Evolutionary conservation across 2,888 invertebrate genomes (phyloP).

Genomic region (Lasioglossum leucozonium): DNA sequence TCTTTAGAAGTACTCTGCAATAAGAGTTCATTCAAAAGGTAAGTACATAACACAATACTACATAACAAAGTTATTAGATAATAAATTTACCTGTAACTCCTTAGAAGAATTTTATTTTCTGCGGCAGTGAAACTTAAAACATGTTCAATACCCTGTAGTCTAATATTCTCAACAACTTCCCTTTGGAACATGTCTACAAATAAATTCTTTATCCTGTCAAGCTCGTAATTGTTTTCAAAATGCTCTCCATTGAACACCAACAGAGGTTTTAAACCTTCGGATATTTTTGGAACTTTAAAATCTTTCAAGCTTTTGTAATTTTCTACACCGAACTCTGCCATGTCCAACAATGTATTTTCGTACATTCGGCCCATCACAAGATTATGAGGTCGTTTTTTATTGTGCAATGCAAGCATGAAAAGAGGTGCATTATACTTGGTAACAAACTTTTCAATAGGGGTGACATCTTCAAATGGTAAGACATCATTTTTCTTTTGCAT

Average conservation of each 20-base stretch:
- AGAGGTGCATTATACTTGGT: constrained; percentile 95
- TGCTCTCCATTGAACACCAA: constrained; percentile 95
- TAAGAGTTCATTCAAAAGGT: constrained; percentile 25
- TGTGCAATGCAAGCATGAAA: constrained; percentile 96
- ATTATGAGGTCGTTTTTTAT: constrained; percentile 98
- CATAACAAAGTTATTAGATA: background rate
- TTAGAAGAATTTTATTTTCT: constrained; percentile 91
- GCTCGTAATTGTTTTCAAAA: constrained; percentile 93
- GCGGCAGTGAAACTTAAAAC: constrained; percentile 95
- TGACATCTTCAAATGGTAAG: constrained; percentile 96
- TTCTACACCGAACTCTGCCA: constrained; percentile 97
- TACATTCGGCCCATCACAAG: constrained; percentile 95
- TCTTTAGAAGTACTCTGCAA: constrained; percentile 93
- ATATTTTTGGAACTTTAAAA: constrained; percentile 91
- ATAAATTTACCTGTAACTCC: constrained; percentile 87
- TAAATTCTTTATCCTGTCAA: constrained; percentile 93
- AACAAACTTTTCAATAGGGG: constrained; percentile 91
- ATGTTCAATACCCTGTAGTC: constrained; percentile 97
- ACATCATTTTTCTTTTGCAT: constrained; percentile 94
- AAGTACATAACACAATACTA: background rate
- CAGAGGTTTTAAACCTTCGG: constrained; percentile 95
- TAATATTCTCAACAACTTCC: constrained; percentile 91
- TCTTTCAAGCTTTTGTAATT: constrained; percentile 92
- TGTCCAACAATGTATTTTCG: constrained; percentile 96
- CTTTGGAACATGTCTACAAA: constrained; percentile 97